phyloP scores from a whole-genome alignment of 2,888 invertebrate genomes.

The Tortrix viridana region DNA sequence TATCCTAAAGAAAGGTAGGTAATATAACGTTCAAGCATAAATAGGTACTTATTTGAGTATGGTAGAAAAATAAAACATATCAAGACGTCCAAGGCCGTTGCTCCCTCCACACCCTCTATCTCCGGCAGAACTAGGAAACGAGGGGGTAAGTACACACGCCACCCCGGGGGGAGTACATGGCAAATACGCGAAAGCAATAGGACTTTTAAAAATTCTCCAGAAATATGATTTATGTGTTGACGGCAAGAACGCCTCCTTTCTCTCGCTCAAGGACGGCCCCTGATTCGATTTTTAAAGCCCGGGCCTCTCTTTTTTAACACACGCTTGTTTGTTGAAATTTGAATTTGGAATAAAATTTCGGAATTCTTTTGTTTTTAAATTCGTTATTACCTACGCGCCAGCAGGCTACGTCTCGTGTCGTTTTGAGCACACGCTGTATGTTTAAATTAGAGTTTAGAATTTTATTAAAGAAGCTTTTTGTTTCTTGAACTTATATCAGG shows the following conservation, averaged over 20 bases:
- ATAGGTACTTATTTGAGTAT: background rate
- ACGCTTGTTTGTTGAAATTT: conserved; percentile 38
- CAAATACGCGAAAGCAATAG: conserved; percentile 85
- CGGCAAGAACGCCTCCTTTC: conserved; percentile 75
- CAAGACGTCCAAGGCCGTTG: conserved; percentile 41
- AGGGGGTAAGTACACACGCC: conserved; percentile 83
- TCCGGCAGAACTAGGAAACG: conserved; percentile 79
- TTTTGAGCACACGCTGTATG: background rate
- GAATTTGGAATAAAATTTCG: conserved; percentile 23
- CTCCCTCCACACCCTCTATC: conserved; percentile 42
- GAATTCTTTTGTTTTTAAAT: conserved; percentile 19
- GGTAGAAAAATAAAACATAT: conserved; percentile 1
- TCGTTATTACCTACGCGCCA: conserved; percentile 2
- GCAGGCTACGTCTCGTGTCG: background rate
- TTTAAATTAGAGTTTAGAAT: background rate
- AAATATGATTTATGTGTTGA: conserved; percentile 85
- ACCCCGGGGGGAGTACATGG: conserved; percentile 80
- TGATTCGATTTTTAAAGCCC: conserved; percentile 84
- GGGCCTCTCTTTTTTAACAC: conserved; percentile 46
- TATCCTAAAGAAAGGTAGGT: too few relatives aligned
- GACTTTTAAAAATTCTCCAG: conserved; percentile 85
- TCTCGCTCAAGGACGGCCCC: conserved; percentile 78
- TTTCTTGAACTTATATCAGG: too few relatives aligned
- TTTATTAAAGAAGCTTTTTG: background rate
- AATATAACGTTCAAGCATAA: too few relatives aligned